phyloP scores from a whole-genome alignment of 2,113 vertebrate species.

The Dipodomys spectabilis region DNA sequence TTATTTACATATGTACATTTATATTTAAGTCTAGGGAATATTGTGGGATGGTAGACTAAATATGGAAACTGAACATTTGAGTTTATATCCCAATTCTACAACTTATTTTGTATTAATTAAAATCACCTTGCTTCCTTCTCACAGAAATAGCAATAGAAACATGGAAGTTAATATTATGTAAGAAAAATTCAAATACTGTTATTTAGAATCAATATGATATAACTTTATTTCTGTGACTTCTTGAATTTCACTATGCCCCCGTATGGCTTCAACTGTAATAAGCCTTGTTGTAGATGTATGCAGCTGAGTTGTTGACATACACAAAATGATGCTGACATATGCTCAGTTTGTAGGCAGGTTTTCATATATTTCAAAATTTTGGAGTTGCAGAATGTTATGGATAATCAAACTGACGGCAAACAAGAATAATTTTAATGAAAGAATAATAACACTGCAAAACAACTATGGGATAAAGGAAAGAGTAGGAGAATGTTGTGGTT shows the following conservation, averaged over 20 bases:
- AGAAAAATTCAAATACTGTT: background rate
- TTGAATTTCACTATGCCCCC: background rate
- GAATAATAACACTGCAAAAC: background rate
- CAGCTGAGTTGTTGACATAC: background rate
- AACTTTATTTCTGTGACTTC: background rate
- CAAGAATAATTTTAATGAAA: background rate
- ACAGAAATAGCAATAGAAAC: background rate
- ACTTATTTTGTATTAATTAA: background rate
- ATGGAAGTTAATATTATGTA: background rate
- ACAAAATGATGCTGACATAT: conserved; percentile 34
- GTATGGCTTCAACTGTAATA: background rate
- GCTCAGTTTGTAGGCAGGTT: background rate
- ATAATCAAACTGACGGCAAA: background rate
- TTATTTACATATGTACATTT: no score
- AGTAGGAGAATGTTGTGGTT: no score
- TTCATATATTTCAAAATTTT: background rate
- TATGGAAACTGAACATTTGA: background rate
- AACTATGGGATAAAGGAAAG: no score
- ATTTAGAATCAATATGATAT: background rate
- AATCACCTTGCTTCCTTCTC: background rate
- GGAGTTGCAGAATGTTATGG: background rate
- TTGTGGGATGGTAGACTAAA: background rate
- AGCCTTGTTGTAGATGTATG: background rate
- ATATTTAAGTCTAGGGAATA: background rate
- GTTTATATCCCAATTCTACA: background rate